Conservation (phyloP, 2,888 invertebrate genomes). For the Serripes groenlandicus region DNA sequence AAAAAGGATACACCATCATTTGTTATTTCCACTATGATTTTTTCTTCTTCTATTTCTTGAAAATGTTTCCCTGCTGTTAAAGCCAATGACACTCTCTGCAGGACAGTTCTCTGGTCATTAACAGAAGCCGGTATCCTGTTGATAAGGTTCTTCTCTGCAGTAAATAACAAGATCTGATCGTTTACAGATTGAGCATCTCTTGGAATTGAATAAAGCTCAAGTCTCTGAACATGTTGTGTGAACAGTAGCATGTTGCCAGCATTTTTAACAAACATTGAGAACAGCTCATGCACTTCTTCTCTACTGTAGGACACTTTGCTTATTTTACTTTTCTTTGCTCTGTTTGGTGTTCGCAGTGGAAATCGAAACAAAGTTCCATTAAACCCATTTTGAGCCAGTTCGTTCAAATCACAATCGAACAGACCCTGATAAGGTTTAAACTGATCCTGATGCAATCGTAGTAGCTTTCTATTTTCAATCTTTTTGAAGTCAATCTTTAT, state of each 20-base stretch:
- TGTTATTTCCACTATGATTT: not conserved
- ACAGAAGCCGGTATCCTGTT: not conserved
- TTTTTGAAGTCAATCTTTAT: conserved; percentile 35
- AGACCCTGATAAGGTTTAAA: conserved; percentile 77
- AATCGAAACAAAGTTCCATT: conserved; percentile 83
- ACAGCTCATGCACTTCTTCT: conserved; percentile 74
- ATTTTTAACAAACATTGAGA: conserved; percentile 75
- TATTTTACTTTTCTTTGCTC: conserved; percentile 81
- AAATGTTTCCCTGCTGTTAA: not conserved
- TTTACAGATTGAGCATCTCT: not conserved
- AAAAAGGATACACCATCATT: not conserved
- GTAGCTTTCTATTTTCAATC: conserved; percentile 36
- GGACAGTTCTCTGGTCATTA: not conserved
- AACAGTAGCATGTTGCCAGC: conserved; percentile 82
- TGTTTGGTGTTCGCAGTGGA: conserved; percentile 79
- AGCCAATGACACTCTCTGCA: not conserved
- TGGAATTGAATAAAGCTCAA: conserved; percentile 77
- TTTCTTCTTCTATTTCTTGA: not conserved
- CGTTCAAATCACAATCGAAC: conserved; percentile 71
- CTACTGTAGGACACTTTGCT: conserved; percentile 69
- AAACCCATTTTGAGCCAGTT: conserved; percentile 39
- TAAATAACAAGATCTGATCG: not conserved
- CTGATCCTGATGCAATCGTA: conserved; percentile 70
- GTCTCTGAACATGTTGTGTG: conserved; percentile 80
- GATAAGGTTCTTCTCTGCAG: not conserved